Conservation (phyloP, 2,888 invertebrate genomes). For the Agonopterix alstromeriana region DNA sequence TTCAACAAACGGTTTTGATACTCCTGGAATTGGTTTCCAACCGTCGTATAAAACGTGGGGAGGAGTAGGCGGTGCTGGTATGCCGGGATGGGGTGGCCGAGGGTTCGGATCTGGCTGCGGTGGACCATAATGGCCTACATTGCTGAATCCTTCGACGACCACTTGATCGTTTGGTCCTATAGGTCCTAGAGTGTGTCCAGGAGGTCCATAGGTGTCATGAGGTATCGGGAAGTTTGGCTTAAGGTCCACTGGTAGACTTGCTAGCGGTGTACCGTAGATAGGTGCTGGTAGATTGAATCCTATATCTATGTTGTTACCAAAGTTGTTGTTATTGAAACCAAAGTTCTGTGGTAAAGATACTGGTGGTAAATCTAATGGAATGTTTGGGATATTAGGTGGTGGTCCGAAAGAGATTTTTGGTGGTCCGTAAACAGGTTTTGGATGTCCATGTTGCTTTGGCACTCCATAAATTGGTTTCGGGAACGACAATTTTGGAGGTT, state of each 20-base stretch:
- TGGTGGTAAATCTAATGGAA: slow-evolving; percentile 22
- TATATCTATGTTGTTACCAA: slow-evolving; percentile 34
- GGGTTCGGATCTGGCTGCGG: slow-evolving; percentile 77
- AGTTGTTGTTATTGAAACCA: not conserved
- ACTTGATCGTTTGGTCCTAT: slow-evolving; percentile 56
- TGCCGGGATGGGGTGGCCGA: slow-evolving; percentile 80
- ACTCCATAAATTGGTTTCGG: slow-evolving; percentile 40
- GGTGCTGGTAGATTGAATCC: slow-evolving; percentile 56
- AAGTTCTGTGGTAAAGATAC: slow-evolving; percentile 15
- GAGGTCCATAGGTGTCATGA: slow-evolving; percentile 64
- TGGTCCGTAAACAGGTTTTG: slow-evolving; percentile 55
- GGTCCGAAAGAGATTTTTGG: slow-evolving; percentile 43
- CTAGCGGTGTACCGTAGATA: slow-evolving; percentile 57
- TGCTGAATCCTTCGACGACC: slow-evolving; percentile 47
- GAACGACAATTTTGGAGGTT: slow-evolving; percentile 35
- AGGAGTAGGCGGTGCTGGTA: slow-evolving; percentile 85
- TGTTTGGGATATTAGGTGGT: slow-evolving; percentile 26
- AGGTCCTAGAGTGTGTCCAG: slow-evolving; percentile 54
- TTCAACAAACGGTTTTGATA: slow-evolving; percentile 56
- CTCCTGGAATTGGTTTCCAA: slow-evolving; percentile 89
- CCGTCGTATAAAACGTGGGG: slow-evolving; percentile 88
- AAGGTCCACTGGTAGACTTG: slow-evolving; percentile 43
- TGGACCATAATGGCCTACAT: slow-evolving; percentile 72
- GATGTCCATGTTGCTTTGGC: slow-evolving; percentile 62
- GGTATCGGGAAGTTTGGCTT: slow-evolving; percentile 65